These are phyloP conservation scores for Rattus norvegicus DNA, from an alignment of 2,113 vertebrate species.

Conservation along the genomic window DNA sequence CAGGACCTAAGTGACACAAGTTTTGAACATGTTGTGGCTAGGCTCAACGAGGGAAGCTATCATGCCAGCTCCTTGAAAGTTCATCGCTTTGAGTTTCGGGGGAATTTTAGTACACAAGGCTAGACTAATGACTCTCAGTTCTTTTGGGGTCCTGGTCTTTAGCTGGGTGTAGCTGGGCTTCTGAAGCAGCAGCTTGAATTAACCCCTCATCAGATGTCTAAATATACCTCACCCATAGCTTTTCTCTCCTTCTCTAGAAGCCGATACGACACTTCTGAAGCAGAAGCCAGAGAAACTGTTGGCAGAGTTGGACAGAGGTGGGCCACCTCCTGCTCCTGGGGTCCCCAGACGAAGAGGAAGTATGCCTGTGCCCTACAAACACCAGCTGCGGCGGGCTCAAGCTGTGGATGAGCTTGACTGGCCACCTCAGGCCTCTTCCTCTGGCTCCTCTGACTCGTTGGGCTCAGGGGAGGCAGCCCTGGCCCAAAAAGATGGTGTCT, in stretches of 20 bases:
- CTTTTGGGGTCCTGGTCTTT: background rate
- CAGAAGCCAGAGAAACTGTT: constrained; percentile 78
- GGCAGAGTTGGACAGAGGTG: constrained; percentile 65
- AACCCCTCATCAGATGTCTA: background rate
- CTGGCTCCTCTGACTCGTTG: constrained; percentile 85
- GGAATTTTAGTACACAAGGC: background rate
- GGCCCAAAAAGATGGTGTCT: constrained; percentile 70
- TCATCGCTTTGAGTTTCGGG: background rate
- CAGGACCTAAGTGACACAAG: background rate
- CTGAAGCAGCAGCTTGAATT: background rate
- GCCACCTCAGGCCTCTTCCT: constrained; percentile 86
- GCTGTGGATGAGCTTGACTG: constrained; percentile 93
- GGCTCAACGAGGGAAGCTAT: background rate
- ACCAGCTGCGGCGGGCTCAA: constrained; percentile 90
- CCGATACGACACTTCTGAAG: constrained; percentile 70
- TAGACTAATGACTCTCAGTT: background rate
- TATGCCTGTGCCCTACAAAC: constrained; percentile 93
- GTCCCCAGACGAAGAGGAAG: constrained; percentile 90
- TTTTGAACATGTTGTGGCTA: constrained; percentile 46
- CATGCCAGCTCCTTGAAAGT: background rate
- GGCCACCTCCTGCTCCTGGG: constrained; percentile 76
- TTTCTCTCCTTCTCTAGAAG: constrained; percentile 68
- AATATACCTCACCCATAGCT: background rate
- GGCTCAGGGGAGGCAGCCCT: constrained; percentile 76
- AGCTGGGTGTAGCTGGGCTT: background rate